Evolutionary conservation across 2,888 invertebrate genomes (phyloP), one percentile per base, ranked within the genome.

Genomic region (Arctia plantaginis): DNA sequence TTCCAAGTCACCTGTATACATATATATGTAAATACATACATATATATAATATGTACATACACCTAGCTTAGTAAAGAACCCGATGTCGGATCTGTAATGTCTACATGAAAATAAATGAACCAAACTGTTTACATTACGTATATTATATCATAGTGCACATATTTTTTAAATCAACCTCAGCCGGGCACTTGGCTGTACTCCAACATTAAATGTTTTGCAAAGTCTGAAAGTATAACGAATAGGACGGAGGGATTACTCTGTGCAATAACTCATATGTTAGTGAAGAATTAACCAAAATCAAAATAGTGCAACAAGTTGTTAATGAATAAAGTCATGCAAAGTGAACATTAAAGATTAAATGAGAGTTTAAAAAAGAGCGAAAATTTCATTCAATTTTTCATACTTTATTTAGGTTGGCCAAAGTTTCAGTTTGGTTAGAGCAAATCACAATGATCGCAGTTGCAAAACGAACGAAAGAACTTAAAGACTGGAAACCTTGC

Each of bases 171-270:
- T 79, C 79, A 82, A 78, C 80, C 80, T 82, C 78, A 70, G 80
- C 78, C 80, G 76, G 84, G 81, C 80, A 79, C 73, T 76, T 82
- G 88, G 87, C 78, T 0, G 20, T 0, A 15, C 59, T 84, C 88
- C 88, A 88, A 84, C 72, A 81, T 79, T 74, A 83, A 86, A 81
- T 82, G 82, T 82, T 81, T 83, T 83, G 80, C 75, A 84, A 85
- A 83, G 73, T 79, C 77, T 85, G 80, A 86, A 82, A 82, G 81
- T 81, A 80, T 75, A 79, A 79, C 78, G 76, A 74, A 71, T 69
- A 71, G 71, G 74, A 75, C 74, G 74, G 20, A 74, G 71, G 51
- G 59, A 82, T 82, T 80, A 80, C 75, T 78, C 75, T 71, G 75
- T 73, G 77, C 72, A 77, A 78, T 75, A 65, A 77, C 77, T 74